A percentile compares a stretch with the other conserved stretches of the same genome.
Evolutionary conservation across 2,113 vertebrate genomes (phyloP).

Genomic region (Seriola rivoliana): DNA sequence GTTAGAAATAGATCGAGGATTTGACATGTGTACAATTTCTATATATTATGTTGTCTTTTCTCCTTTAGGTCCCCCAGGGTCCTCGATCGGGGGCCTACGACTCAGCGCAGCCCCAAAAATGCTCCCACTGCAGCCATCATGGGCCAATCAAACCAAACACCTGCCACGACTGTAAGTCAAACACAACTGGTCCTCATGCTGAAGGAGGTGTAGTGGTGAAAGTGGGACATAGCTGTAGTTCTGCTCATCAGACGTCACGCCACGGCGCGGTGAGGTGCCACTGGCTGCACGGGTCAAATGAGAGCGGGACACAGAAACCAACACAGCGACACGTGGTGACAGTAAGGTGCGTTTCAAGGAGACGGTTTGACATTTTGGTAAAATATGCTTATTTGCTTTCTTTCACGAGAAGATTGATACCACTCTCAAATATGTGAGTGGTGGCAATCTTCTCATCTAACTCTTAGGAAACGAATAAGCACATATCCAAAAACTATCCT

Average conservation of each 20-base stretch:
- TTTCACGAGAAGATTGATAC: neutral
- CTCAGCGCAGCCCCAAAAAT: slow-evolving; percentile 64
- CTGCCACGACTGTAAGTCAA: slow-evolving; percentile 61
- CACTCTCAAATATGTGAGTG: neutral
- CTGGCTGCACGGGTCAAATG: slow-evolving; percentile 88
- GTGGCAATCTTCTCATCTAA: neutral
- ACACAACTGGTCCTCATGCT: slow-evolving; percentile 38
- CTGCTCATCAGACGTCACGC: slow-evolving; percentile 75
- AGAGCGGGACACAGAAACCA: slow-evolving; percentile 83
- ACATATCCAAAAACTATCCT: neutral
- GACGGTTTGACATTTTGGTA: neutral
- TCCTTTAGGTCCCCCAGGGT: slow-evolving; percentile 70
- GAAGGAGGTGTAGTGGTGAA: slow-evolving; percentile 66
- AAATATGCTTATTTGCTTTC: neutral
- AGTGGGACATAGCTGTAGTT: slow-evolving; percentile 75
- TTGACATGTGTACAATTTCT: neutral
- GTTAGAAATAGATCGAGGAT: slow-evolving; percentile 23
- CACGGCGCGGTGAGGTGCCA: slow-evolving; percentile 77
- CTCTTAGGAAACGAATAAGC: neutral
- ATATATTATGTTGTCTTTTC: neutral
- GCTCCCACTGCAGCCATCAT: slow-evolving; percentile 70
- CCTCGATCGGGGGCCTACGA: slow-evolving; percentile 46
- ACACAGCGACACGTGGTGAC: slow-evolving; percentile 90
- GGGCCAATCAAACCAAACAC: slow-evolving; percentile 58
- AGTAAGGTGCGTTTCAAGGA: slow-evolving; percentile 86